Evolutionary conservation across 2,888 invertebrate genomes (phyloP).

Genomic region (Ennomos erosarius): DNA sequence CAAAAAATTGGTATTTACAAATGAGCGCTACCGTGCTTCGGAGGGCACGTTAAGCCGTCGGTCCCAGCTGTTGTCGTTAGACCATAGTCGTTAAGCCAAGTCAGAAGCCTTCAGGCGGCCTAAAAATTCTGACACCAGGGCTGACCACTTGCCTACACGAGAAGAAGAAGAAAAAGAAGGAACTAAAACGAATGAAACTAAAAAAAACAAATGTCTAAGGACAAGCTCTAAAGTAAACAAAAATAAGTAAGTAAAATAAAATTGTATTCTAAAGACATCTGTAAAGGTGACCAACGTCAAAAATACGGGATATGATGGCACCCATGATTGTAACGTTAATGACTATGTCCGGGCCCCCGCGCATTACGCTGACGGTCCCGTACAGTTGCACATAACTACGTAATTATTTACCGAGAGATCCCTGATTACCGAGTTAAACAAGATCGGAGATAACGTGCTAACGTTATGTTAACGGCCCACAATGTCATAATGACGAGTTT

Average conservation of each 20-base stretch:
- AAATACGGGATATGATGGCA: conserved; percentile 30
- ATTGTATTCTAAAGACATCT: not conserved
- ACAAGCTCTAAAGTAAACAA: not conserved
- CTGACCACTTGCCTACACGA: too few relatives aligned
- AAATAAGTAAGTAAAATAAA: not conserved
- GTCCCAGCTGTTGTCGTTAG: too few relatives aligned
- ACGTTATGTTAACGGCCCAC: conserved; percentile 33
- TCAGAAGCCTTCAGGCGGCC: too few relatives aligned
- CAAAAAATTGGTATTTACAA: too few relatives aligned
- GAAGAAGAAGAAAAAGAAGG: too few relatives aligned
- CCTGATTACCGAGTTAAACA: conserved; percentile 45
- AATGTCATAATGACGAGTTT: conserved; percentile 21
- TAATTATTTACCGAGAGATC: conserved; percentile 48
- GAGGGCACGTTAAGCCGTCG: too few relatives aligned
- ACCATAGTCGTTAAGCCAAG: too few relatives aligned
- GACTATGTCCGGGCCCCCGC: conserved; percentile 31
- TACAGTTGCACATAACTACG: conserved; percentile 32
- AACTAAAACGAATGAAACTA: too few relatives aligned
- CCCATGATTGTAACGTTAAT: conserved; percentile 58
- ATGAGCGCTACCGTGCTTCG: too few relatives aligned
- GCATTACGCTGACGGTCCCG: conserved; percentile 27
- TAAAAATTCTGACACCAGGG: too few relatives aligned
- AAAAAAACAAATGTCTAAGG: too few relatives aligned
- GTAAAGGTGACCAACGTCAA: conserved; percentile 40
- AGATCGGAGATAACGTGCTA: conserved; percentile 46